Conservation (phyloP, 2,797 vertebrate species). For the Sphenodon punctatus region DNA sequence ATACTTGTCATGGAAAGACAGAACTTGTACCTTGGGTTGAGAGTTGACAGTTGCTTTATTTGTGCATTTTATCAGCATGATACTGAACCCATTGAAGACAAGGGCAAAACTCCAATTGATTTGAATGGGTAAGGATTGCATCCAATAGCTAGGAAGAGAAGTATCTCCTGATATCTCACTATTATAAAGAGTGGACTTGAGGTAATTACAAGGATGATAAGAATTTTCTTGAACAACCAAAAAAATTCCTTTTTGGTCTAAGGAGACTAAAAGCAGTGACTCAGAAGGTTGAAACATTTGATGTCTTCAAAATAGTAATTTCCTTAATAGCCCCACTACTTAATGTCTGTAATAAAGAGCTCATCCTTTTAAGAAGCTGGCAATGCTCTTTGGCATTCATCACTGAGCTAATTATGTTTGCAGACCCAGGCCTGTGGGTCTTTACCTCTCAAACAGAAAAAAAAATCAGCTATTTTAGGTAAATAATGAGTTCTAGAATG, state of each 20-base stretch:
- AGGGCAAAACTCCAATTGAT: no score
- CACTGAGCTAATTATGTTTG: background rate
- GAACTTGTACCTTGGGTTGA: background rate
- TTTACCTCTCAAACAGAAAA: background rate
- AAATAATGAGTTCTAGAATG: background rate
- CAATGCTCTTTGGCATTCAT: constrained; percentile 12
- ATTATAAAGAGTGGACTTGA: background rate
- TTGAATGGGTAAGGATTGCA: no score
- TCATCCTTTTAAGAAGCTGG: constrained; percentile 27
- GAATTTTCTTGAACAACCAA: background rate
- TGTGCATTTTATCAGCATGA: no score
- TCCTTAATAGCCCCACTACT: constrained; percentile 29
- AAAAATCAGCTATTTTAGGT: background rate
- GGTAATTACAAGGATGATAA: background rate
- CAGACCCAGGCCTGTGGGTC: no score
- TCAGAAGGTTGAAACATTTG: constrained; percentile 10
- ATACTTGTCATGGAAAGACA: background rate
- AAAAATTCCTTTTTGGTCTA: background rate
- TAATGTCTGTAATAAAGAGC: constrained; percentile 16
- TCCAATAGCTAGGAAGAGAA: background rate
- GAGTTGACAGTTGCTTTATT: no score
- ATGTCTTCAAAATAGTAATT: constrained; percentile 39
- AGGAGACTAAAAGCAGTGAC: constrained; percentile 21
- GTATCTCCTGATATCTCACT: background rate
- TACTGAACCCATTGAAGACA: no score